phyloP scores from a whole-genome alignment of 2,113 vertebrate genomes.

The Lutjanus erythropterus region DNA sequence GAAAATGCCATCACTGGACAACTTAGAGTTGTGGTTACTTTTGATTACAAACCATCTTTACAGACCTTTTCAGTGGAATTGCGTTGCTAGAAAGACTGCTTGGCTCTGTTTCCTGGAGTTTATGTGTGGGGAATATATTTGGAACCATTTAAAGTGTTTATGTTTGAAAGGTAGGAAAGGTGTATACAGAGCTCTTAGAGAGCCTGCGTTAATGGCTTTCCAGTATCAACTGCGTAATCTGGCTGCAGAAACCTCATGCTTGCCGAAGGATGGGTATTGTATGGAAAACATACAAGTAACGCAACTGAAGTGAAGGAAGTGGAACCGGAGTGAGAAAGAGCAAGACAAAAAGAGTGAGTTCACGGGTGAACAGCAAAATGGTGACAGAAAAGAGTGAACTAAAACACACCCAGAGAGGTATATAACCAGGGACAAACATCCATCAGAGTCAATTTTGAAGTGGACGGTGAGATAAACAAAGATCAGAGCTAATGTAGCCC shows the following conservation, averaged over 20 bases:
- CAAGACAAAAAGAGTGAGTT: not conserved
- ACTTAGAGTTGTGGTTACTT: not conserved
- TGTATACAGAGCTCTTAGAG: conserved; percentile 27
- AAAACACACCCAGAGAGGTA: conserved; percentile 25
- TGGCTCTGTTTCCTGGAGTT: conserved; percentile 30
- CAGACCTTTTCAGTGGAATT: conserved; percentile 27
- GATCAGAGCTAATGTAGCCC: conserved; percentile 66
- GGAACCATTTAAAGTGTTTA: conserved; percentile 38
- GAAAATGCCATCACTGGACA: not conserved
- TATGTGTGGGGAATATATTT: conserved; percentile 31
- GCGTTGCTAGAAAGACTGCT: not conserved
- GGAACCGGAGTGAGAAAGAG: not conserved
- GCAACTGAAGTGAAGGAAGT: not conserved
- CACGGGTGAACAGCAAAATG: not conserved
- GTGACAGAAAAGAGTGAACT: not conserved
- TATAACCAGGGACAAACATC: conserved; percentile 40
- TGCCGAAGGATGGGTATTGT: not conserved
- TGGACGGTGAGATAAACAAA: conserved; percentile 64
- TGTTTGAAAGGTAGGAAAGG: not conserved
- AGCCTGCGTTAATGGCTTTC: conserved; percentile 24
- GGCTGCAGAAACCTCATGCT: conserved; percentile 2
- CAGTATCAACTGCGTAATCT: not conserved
- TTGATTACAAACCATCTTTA: conserved; percentile 31
- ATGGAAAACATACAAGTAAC: not conserved
- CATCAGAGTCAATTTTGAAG: conserved; percentile 45